Percentiles rank a stretch among this genome's conserved stretches.
These are phyloP conservation scores for Drosophila cyrtoloma DNA, from an alignment of 2,888 invertebrate species.

Conservation along the genomic window DNA sequence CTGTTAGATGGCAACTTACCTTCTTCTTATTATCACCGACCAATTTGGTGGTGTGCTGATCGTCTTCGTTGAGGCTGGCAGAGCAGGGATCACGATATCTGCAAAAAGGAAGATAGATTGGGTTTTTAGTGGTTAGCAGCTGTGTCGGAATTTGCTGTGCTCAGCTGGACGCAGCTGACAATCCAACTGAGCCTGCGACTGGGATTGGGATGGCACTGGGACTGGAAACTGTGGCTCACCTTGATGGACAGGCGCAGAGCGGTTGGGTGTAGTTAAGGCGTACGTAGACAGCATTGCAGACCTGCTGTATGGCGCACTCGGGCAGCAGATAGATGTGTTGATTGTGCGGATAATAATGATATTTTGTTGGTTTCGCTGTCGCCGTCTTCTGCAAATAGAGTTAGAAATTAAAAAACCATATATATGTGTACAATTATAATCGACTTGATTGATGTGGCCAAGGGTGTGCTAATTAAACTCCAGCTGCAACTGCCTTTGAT, in stretches of 20 bases:
- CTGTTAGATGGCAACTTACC: conserved; percentile 86
- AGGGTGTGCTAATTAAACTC: conserved; percentile 22
- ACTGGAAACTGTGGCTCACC: conserved; percentile 83
- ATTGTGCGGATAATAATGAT: conserved; percentile 97
- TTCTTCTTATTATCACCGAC: conserved; percentile 93
- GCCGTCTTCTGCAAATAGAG: conserved; percentile 88
- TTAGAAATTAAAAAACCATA: conserved; percentile 11
- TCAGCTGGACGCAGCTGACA: conserved; percentile 31
- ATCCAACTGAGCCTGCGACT: conserved; percentile 4
- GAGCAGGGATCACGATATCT: conserved; percentile 95
- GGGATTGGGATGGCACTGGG: neutral
- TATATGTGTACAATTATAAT: neutral
- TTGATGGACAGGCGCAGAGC: conserved; percentile 94
- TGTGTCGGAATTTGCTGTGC: conserved; percentile 1
- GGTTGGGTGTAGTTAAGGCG: conserved; percentile 96
- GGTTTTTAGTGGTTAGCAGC: conserved; percentile 30
- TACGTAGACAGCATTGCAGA: conserved; percentile 96
- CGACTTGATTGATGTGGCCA: conserved; percentile 13
- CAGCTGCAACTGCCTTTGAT: conserved; percentile 29
- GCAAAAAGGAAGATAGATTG: conserved; percentile 49
- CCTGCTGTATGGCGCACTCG: conserved; percentile 97
- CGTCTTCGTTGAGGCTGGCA: conserved; percentile 94
- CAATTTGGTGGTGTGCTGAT: conserved; percentile 95
- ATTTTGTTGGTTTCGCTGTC: conserved; percentile 94
- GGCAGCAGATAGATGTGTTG: conserved; percentile 96